Conservation (phyloP, 2,113 vertebrate genomes). For the Lagopus muta region DNA sequence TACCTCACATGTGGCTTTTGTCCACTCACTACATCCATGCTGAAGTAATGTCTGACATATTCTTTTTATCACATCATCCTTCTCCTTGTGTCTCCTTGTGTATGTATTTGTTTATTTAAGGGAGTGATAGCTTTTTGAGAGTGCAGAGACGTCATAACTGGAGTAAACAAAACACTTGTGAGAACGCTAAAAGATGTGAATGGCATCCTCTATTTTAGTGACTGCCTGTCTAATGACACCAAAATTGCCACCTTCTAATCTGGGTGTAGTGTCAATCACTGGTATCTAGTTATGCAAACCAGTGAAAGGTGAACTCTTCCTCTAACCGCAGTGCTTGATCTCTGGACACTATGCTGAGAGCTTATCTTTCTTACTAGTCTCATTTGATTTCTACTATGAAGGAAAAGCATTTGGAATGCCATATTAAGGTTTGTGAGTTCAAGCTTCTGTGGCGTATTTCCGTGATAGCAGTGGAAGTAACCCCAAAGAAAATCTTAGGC, state of each 20-base stretch:
- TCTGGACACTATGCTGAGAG: not conserved
- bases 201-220: not conserved
- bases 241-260: slow-evolving; percentile 4
- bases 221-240: not conserved
- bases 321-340: not conserved
- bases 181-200: not conserved
- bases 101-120: slow-evolving; percentile 19
- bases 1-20: slow-evolving; percentile 24
- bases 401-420: not conserved
- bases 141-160: not conserved
- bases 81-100: not conserved
- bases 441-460: not conserved
- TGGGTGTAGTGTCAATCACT: not conserved
- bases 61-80: not conserved
- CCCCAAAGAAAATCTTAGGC: not conserved
- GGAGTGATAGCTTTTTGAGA: not conserved
- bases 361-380: not conserved
- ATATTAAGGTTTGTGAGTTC: not conserved
- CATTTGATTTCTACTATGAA: slow-evolving; percentile 13
- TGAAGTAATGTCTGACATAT: slow-evolving; percentile 11
- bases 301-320: not conserved
- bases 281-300: not conserved
- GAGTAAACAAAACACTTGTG: slow-evolving; percentile 43
- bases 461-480: not conserved
- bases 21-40: not conserved